Conservation (phyloP, 1,140 invertebrate genomes). For the Leptopilina boulardi region DNA sequence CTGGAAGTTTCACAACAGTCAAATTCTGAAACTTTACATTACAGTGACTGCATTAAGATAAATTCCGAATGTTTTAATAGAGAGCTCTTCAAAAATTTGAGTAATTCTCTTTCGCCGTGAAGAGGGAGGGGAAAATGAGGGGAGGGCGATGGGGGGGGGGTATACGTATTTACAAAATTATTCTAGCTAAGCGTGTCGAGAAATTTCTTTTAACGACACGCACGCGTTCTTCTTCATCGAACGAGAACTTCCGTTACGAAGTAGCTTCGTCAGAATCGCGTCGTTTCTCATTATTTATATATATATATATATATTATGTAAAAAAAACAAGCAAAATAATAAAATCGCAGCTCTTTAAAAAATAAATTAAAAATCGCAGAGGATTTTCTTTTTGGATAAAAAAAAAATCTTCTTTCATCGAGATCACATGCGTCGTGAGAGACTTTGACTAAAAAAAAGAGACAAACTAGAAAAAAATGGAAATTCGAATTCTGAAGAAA, state of each 20-base stretch:
- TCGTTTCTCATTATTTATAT: neutral
- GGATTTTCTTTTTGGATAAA: conserved; percentile 1
- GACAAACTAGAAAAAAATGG: neutral
- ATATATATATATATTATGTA: neutral
- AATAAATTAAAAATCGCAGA: conserved; percentile 29
- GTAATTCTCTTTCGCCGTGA: neutral
- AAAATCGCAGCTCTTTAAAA: conserved; percentile 28
- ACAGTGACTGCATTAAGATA: conserved; percentile 2
- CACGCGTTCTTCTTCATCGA: conserved; percentile 21
- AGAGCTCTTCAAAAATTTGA: conserved; percentile 20
- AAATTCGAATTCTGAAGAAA: neutral
- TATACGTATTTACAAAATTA: conserved; percentile 33
- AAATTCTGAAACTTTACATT: conserved; percentile 28
- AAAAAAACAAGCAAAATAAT: neutral
- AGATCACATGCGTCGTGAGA: conserved; percentile 30
- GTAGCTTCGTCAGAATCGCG: conserved; percentile 6
- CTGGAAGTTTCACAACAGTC: conserved; percentile 23
- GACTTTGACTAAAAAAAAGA: conserved; percentile 16
- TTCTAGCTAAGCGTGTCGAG: conserved; percentile 20
- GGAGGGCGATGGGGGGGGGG: too few species aligned
- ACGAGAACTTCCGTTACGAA: conserved; percentile 7
- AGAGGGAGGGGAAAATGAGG: too few species aligned
- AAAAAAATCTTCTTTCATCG: neutral
- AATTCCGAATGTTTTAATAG: conserved; percentile 31
- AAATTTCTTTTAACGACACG: conserved; percentile 7